Base-by-base conservation (phyloP, 2,797 vertebrate species). In the Esox masquinongy region DNA sequence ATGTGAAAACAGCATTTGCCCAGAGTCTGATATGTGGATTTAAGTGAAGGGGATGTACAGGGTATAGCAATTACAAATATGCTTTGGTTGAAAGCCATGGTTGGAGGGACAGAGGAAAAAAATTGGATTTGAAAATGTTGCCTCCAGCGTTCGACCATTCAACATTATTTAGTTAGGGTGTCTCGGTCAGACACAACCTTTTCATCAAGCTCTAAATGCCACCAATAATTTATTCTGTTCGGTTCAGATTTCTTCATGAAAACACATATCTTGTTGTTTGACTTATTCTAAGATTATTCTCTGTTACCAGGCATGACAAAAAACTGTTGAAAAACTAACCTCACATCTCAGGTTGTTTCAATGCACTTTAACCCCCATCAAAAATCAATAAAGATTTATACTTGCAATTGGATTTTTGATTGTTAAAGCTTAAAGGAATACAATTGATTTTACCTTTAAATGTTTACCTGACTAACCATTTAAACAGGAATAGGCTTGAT, bases 191-290 rank as follows among this genome's bases (percentile, higher is more conserved):
- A 63, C 85, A 89, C 90, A 91, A 92, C 90, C 91, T 93, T 94
- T 94, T 81, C 88, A 90, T 92, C 91, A 90, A 84, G 80, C 87
- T 89, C 82, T 85, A 94, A 92, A 92, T 92, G 92, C 91, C 93
- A 93, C 81, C 81, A 53, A 49, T 78, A 78, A 86, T 91, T 87
- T 83, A 85, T 84, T 89, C 89, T 76, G 82, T 79, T 83, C 86
- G 80, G 71, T 84, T 83, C 81, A 81, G 78, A 79, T 84, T 82
- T 85, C 77, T 76, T 78, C 83, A 84, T 84, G 84, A 87, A 87
- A 84, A 87, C 84, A 87, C 84, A 88, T 71, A 79, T 78, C 77
- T 81, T 78, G 47, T 74, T 80, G 80, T 86, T 83, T 68, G 63
- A 61, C 70, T 76, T 24, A 43, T 47, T 77, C 70, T 74, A 24